Conservation (phyloP, 2,113 vertebrate species). For the Athene cunicularia region DNA sequence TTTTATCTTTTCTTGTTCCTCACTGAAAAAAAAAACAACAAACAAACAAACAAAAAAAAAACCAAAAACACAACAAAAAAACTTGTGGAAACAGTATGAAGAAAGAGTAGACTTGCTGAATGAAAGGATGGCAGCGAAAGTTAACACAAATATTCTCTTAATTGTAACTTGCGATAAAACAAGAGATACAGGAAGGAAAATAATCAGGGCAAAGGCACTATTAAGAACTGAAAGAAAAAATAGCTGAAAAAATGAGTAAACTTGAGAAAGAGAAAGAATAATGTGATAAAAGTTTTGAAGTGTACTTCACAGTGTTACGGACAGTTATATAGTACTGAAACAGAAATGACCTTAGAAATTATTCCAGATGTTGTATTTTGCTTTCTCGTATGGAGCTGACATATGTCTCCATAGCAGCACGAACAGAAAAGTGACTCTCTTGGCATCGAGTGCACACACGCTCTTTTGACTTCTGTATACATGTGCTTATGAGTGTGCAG, state of each 20-base stretch:
- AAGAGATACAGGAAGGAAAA: slow-evolving; percentile 38
- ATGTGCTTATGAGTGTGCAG: neutral
- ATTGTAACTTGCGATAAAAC: slow-evolving; percentile 51
- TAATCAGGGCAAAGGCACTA: neutral
- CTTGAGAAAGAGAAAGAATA: slow-evolving; percentile 41
- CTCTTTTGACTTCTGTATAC: neutral
- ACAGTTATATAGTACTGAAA: neutral
- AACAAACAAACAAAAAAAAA: too few species aligned
- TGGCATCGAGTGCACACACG: neutral
- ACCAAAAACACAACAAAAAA: too few species aligned
- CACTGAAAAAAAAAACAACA: too few species aligned
- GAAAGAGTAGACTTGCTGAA: slow-evolving; percentile 62
- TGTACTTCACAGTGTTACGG: neutral
- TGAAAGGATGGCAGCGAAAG: slow-evolving; percentile 59
- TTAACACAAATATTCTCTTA: slow-evolving; percentile 23
- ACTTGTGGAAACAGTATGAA: neutral
- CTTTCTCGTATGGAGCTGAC: neutral
- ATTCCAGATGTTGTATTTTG: neutral
- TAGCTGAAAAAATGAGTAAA: slow-evolving; percentile 8
- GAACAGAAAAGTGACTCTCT: neutral
- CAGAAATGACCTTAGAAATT: neutral
- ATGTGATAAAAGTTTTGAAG: neutral
- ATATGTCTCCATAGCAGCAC: neutral
- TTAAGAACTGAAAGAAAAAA: slow-evolving; percentile 23
- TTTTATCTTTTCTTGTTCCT: neutral